A percentile compares a stretch with the other conserved stretches of the same genome.
Conservation (phyloP, 2,888 invertebrate genomes). For the Tuberolachnus salignus region DNA sequence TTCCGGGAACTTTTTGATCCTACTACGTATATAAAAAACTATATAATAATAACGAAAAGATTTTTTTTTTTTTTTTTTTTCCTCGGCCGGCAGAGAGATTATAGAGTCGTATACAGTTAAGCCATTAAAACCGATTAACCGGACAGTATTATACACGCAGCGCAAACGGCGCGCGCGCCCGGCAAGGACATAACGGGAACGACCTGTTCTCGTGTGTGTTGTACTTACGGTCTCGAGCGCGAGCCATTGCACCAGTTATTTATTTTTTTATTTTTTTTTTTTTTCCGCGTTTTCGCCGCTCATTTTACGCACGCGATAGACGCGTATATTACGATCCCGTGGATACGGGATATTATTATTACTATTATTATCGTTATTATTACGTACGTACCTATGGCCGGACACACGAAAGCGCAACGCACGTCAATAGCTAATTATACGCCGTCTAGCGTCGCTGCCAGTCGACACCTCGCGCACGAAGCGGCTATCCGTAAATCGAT, state of each 20-base stretch:
- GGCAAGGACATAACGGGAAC: constrained; percentile 51
- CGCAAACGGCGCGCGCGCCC: neutral
- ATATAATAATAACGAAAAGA: constrained; percentile 11
- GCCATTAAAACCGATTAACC: constrained; percentile 52
- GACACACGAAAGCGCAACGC: neutral
- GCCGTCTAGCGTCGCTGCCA: too few relatives aligned
- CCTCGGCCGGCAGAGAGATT: neutral
- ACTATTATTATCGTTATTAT: neutral
- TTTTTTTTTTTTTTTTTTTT: too few relatives aligned
- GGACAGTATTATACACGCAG: neutral
- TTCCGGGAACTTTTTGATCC: too few relatives aligned
- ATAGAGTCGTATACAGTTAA: constrained; percentile 37
- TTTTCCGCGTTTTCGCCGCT: constrained; percentile 5
- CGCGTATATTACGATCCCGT: neutral
- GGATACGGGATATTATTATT: too few relatives aligned
- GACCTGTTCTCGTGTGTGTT: constrained; percentile 27
- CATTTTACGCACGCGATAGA: constrained; percentile 2
- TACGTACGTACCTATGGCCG: neutral
- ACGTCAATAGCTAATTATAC: neutral
- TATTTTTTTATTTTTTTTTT: too few relatives aligned
- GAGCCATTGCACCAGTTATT: neutral
- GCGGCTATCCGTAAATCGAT: too few relatives aligned
- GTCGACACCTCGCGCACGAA: neutral
- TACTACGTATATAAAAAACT: too few relatives aligned
- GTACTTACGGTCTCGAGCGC: neutral